These are phyloP conservation scores for Erinaceus europaeus DNA, from an alignment of 2,113 vertebrate species.

Conservation along the genomic window DNA sequence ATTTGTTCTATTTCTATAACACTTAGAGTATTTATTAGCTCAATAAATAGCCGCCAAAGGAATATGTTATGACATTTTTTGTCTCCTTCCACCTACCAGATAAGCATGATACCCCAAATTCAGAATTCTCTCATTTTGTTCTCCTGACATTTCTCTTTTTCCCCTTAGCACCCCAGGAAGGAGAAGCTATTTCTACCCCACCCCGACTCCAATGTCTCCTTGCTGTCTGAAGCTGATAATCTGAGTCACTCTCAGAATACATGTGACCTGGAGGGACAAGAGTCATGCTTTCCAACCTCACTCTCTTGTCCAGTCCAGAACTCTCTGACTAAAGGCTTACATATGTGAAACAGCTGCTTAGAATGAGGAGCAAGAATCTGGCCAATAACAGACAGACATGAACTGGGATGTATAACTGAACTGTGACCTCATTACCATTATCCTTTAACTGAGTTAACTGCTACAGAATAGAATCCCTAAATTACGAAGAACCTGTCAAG, in stretches of 20 bases:
- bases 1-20: too few species aligned
- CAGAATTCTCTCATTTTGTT: neutral
- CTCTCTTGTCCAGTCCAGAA: neutral
- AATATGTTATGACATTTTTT: too few species aligned
- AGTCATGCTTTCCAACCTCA: neutral
- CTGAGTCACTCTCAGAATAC: neutral
- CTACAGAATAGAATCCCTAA: constrained; percentile 50
- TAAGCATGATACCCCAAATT: too few species aligned
- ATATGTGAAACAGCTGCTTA: constrained; percentile 25
- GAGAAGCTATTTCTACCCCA: neutral
- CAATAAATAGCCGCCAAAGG: too few species aligned
- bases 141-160: constrained; percentile 22
- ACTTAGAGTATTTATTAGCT: too few species aligned
- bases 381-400: constrained; percentile 26
- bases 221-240: neutral
- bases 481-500: constrained; percentile 27
- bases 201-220: neutral
- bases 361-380: neutral
- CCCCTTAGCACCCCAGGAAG: neutral
- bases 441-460: constrained; percentile 34
- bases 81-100: too few species aligned
- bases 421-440: constrained; percentile 61
- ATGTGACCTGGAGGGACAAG: constrained; percentile 24
- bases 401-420: constrained; percentile 45
- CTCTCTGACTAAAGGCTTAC: constrained; percentile 20